Evolutionary conservation across 2,888 invertebrate genomes (phyloP).

Genomic region (Melanchra persicariae): DNA sequence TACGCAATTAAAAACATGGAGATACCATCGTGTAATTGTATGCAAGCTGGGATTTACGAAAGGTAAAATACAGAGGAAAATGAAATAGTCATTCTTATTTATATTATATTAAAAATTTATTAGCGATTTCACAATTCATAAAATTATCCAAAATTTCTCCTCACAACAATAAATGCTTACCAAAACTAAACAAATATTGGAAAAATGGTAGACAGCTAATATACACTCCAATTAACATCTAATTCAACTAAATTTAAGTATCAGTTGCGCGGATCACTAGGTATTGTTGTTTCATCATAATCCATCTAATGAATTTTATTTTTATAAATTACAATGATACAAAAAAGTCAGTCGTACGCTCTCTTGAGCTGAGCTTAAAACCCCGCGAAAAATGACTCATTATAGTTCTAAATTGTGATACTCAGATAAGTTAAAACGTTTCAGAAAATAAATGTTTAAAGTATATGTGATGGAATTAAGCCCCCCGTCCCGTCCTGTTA

Average conservation of each 20-base stretch:
- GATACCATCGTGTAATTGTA: constrained; percentile 1
- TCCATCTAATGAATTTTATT: constrained; percentile 10
- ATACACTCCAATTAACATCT: constrained; percentile 47
- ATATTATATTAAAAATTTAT: constrained; percentile 71
- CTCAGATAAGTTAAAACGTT: constrained; percentile 32
- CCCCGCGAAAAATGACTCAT: constrained; percentile 16
- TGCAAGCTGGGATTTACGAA: neutral
- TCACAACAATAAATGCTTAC: constrained; percentile 69
- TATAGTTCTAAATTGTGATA: constrained; percentile 50
- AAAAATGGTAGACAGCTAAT: constrained; percentile 55
- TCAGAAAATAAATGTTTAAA: constrained; percentile 45
- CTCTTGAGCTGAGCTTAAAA: constrained; percentile 15
- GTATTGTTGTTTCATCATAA: constrained; percentile 21
- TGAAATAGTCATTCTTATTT: constrained; percentile 24
- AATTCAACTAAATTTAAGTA: constrained; percentile 56
- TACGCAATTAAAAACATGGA: constrained; percentile 14
- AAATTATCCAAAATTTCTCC: constrained; percentile 69
- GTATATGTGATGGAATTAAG: constrained; percentile 44
- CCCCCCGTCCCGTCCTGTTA: neutral
- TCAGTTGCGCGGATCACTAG: constrained; percentile 27
- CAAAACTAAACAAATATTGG: constrained; percentile 61
- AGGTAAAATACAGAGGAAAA: neutral
- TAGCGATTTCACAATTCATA: constrained; percentile 71
- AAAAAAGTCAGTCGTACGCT: constrained; percentile 57
- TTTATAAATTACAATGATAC: constrained; percentile 41